Percentiles rank a stretch among this genome's conserved stretches.
Conservation (phyloP, 2,113 vertebrate species). For the Perognathus longimembris region DNA sequence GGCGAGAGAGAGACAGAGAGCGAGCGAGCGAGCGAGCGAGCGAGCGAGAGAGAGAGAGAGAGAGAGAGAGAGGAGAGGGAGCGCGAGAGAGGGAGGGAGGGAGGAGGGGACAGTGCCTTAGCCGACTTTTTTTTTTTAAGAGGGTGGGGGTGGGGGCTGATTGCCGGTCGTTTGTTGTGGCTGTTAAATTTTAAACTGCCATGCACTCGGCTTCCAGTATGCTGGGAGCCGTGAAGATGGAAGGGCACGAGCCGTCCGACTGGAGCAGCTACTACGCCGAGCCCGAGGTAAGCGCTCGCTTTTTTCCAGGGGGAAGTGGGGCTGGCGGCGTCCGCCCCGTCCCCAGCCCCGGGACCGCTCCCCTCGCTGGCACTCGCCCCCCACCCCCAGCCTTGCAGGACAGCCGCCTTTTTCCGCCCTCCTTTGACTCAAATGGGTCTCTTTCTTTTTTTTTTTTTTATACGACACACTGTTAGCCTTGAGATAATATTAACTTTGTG, state of each 20-base stretch:
- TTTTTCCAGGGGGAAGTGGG: slow-evolving; percentile 34
- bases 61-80: slow-evolving; percentile 29
- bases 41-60: slow-evolving; percentile 68
- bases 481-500: slow-evolving; percentile 98
- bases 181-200: slow-evolving; percentile 91
- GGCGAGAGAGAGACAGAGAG: slow-evolving; percentile 19
- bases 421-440: slow-evolving; percentile 90
- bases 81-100: slow-evolving; percentile 68
- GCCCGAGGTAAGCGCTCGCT: slow-evolving; percentile 92
- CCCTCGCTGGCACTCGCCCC: neutral
- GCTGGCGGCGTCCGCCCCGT: neutral
- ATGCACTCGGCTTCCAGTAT: slow-evolving; percentile 95
- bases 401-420: slow-evolving; percentile 75
- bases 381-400: slow-evolving; percentile 61
- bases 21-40: slow-evolving; percentile 55
- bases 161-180: slow-evolving; percentile 86
- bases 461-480: slow-evolving; percentile 96
- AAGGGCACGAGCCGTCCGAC: slow-evolving; percentile 98
- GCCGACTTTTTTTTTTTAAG: slow-evolving; percentile 84
- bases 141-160: slow-evolving; percentile 75
- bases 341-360: slow-evolving; percentile 40
- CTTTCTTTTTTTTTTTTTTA: slow-evolving; percentile 87
- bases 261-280: slow-evolving; percentile 99
- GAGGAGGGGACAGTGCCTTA: slow-evolving; percentile 85
- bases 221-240: slow-evolving; percentile 99